Evolutionary conservation across 37 sponge, comb jelly and placozoan genomes (phyloP).

Genomic region (Amphimedon queenslandica): DNA sequence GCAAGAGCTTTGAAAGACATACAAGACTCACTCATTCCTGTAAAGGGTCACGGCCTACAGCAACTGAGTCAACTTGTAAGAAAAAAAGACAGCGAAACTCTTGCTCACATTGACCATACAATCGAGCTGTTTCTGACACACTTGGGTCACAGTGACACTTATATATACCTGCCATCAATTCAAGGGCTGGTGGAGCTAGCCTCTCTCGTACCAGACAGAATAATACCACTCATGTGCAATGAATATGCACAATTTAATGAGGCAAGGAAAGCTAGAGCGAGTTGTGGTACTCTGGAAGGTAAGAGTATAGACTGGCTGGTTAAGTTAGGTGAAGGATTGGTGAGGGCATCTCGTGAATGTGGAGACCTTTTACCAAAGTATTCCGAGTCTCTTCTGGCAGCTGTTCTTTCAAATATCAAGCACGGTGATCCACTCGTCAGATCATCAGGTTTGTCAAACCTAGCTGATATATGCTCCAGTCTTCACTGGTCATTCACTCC

Average conservation of each 20-base stretch:
- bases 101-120: slow-evolving; percentile 16
- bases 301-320: slow-evolving; percentile 40
- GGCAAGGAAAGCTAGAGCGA: neutral
- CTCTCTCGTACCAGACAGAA: neutral
- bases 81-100: slow-evolving; percentile 41
- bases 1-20: slow-evolving; percentile 37
- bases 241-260: slow-evolving; percentile 39
- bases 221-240: slow-evolving; percentile 23
- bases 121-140: slow-evolving; percentile 43
- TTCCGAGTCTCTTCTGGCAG: slow-evolving; percentile 44
- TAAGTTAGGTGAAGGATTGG: slow-evolving; percentile 83
- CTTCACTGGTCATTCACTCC: slow-evolving; percentile 34
- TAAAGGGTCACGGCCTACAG: slow-evolving; percentile 59
- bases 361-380: slow-evolving; percentile 75
- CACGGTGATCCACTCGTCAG: slow-evolving; percentile 52
- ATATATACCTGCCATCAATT: slow-evolving; percentile 88
- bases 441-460: slow-evolving; percentile 75
- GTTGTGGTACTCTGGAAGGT: neutral
- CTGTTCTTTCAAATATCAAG: slow-evolving; percentile 47
- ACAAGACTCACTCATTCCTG: slow-evolving; percentile 59
- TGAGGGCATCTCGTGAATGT: slow-evolving; percentile 38
- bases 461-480: slow-evolving; percentile 56
- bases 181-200: slow-evolving; percentile 73
- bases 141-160: slow-evolving; percentile 67
- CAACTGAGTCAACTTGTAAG: slow-evolving; percentile 56